Conservation (phyloP, 2,888 invertebrate genomes). For the Microplitis deprimator region DNA sequence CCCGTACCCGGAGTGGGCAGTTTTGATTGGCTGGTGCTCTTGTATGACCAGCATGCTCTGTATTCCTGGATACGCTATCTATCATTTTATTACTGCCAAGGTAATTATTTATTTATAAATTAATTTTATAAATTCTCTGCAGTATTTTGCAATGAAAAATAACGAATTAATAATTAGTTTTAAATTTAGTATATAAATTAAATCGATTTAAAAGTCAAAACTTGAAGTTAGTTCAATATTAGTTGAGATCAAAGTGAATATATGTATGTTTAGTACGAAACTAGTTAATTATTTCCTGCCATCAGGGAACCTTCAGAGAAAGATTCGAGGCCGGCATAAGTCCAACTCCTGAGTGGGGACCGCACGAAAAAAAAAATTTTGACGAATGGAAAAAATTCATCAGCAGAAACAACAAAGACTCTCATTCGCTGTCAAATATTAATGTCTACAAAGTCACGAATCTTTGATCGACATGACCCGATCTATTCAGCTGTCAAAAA, state of each 20-base stretch:
- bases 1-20: conserved; percentile 76
- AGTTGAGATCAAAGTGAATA: conserved; percentile 10
- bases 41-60: conserved; percentile 81
- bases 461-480: conserved; percentile 41
- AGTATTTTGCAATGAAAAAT: not conserved
- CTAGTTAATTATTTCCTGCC: conserved; percentile 16
- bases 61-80: conserved; percentile 81
- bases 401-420: conserved; percentile 44
- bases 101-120: conserved; percentile 43
- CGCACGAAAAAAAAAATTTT: conserved; percentile 60
- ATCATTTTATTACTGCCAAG: conserved; percentile 70
- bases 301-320: conserved; percentile 58
- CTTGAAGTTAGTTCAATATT: not conserved
- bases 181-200: not conserved
- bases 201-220: conserved; percentile 21
- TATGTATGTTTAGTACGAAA: not conserved
- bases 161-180: not conserved
- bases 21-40: conserved; percentile 77
- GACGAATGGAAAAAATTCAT: conserved; percentile 61
- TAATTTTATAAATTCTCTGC: not conserved
- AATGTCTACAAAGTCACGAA: conserved; percentile 54
- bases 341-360: conserved; percentile 69
- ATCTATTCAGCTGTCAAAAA: not conserved
- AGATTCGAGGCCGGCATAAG: conserved; percentile 60
- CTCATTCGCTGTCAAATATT: conserved; percentile 47